These are phyloP conservation scores for Cryptophagus acutangulus DNA, from an alignment of 2,888 invertebrate genomes.

Conservation along the genomic window DNA sequence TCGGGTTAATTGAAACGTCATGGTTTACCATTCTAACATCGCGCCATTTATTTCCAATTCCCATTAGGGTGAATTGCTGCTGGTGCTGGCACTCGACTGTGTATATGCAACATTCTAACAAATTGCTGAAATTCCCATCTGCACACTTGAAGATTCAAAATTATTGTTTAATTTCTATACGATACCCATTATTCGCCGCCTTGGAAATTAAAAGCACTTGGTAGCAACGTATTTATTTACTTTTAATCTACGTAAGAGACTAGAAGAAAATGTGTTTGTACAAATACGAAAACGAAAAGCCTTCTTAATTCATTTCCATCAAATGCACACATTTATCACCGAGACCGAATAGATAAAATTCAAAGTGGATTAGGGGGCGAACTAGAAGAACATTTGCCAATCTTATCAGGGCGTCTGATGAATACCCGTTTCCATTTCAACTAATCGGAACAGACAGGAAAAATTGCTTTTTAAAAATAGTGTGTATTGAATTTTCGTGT, in stretches of 20 bases:
- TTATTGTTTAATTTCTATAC: too few relatives aligned
- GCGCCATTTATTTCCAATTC: slow-evolving; percentile 1
- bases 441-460: too few relatives aligned
- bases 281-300: too few relatives aligned
- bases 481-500: slow-evolving; percentile 16
- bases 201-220: too few relatives aligned
- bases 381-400: slow-evolving; percentile 30
- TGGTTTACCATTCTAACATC: too few relatives aligned
- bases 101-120: neutral
- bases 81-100: neutral
- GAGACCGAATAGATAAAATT: slow-evolving; percentile 31
- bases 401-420: slow-evolving; percentile 22
- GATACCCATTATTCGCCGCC: too few relatives aligned
- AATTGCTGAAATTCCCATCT: neutral
- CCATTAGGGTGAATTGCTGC: neutral
- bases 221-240: too few relatives aligned
- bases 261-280: too few relatives aligned
- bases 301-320: slow-evolving; percentile 7
- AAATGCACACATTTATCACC: slow-evolving; percentile 1
- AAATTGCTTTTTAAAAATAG: too few relatives aligned
- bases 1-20: too few relatives aligned
- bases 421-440: slow-evolving; percentile 22
- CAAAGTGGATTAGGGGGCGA: slow-evolving; percentile 33
- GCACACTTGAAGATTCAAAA: neutral
- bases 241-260: too few relatives aligned